A percentile compares a stretch with the other conserved stretches of the same genome.
Conservation (phyloP, 2,113 vertebrate genomes). For the Acrocephalus arundinaceus region DNA sequence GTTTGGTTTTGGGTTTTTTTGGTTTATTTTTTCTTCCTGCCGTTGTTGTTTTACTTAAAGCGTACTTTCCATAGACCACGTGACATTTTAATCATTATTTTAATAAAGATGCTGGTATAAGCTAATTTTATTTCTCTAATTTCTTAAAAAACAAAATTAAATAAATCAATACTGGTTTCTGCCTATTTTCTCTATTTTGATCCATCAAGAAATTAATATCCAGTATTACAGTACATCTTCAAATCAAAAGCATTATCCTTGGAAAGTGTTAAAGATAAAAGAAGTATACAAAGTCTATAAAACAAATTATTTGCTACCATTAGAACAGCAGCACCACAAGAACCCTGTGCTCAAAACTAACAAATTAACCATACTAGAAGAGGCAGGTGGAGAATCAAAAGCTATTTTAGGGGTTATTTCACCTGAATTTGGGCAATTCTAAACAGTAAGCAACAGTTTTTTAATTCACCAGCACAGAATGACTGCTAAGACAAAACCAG, state of each 20-base stretch:
- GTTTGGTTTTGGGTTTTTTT: neutral
- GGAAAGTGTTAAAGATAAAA: neutral
- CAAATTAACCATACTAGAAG: neutral
- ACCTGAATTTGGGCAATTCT: neutral
- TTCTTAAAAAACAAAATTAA: neutral
- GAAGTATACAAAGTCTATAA: neutral
- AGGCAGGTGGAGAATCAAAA: neutral
- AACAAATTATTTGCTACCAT: neutral
- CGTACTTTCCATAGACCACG: neutral
- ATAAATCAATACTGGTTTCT: neutral
- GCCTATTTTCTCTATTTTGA: neutral
- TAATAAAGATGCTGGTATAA: neutral
- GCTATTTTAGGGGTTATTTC: neutral
- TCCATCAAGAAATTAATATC: neutral
- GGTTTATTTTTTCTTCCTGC: too few species aligned
- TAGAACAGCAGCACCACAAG: neutral
- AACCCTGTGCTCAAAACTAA: neutral
- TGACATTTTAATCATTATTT: neutral
- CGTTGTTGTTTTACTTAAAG: neutral
- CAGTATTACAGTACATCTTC: neutral
- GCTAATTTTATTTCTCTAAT: neutral
- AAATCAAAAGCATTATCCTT: neutral
- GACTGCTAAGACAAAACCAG: neutral
- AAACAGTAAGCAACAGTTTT: neutral
- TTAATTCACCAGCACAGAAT: neutral